phyloP scores from a whole-genome alignment of 1,140 invertebrate species.

The Tetramorium parvispinum region DNA sequence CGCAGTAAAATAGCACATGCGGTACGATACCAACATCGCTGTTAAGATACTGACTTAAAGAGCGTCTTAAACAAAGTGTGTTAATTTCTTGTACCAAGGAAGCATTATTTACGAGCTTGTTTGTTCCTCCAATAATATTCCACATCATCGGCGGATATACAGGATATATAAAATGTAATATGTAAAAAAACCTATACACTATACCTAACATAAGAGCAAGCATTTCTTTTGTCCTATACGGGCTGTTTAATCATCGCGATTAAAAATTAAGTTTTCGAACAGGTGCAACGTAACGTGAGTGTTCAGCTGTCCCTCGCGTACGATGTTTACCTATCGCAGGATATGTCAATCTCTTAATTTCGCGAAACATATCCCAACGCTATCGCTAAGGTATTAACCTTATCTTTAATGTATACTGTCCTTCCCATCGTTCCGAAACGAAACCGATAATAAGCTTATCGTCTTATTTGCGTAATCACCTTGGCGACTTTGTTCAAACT shows the following conservation, averaged over 20 bases:
- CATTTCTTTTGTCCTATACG: slow-evolving; percentile 43
- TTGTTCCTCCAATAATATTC: not conserved
- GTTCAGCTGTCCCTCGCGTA: slow-evolving; percentile 40
- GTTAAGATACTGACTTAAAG: not conserved
- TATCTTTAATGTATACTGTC: not conserved
- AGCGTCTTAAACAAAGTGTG: not conserved
- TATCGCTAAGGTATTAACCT: not conserved
- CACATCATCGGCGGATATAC: not conserved
- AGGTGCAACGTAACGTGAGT: slow-evolving; percentile 38
- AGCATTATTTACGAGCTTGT: slow-evolving; percentile 18
- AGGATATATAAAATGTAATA: not conserved
- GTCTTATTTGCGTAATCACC: not conserved
- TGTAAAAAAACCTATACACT: not conserved
- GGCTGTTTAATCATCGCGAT: slow-evolving; percentile 43
- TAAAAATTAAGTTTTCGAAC: slow-evolving; percentile 24
- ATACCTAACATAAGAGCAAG: not conserved
- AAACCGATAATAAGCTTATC: slow-evolving; percentile 4
- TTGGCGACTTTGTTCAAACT: not conserved
- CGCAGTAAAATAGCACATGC: not conserved
- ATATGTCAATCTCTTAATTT: slow-evolving; percentile 24
- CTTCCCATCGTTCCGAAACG: not conserved
- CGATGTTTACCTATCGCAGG: slow-evolving; percentile 35
- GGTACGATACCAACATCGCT: not conserved
- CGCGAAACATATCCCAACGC: slow-evolving; percentile 18
- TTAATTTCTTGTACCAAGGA: not conserved